Base-by-base conservation (phyloP, 2,888 invertebrate genomes). In the Pterostichus madidus region DNA sequence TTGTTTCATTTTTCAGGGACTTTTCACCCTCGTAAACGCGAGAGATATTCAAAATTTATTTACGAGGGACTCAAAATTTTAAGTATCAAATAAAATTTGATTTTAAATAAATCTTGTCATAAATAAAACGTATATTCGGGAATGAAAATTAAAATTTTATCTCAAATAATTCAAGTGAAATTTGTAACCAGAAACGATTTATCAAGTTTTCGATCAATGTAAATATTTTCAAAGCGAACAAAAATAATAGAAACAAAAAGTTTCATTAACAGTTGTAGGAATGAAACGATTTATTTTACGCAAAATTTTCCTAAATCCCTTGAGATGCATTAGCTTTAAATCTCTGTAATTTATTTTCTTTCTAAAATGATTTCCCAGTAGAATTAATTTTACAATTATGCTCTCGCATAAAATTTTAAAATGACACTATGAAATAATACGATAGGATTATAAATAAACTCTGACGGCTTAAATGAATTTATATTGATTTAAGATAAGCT, bases 321-420 rank as follows among this genome's bases (percentile, higher is more conserved):
- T 6, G 77, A 56, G 77, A 77, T 53, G 7, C 39, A 53, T 77
- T 77, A 77, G 53, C 32, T 32, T 56, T 24, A 77, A 77, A 77
- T 56, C 56, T 56, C 76, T 39, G 49, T 73, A 77, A 77, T 77
- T 77, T 77, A 77, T 77, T 77, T 77, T 35, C 24, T 49, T 35
- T 77, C 77, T 39, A 77, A 77, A 56, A 56, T 77, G 39, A 77
- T 77, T 77, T 77, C 77, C 77, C 77, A 35, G 53, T 39, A 35
- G 77, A 56, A 77, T 77, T 53, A 73, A 73, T 73, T 73, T 46
- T 15, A 73, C 73, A 73, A 73, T 73, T 73, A 46, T 44, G 6
- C 10, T 59, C 10, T 31, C 59, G 59, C 10, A 31, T 59, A 17
- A 17, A 59, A 31, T 10, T 24, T 17, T 17, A 15, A 73, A 73